Percentiles rank a stretch among this genome's conserved stretches.
Conservation (phyloP, 1,140 invertebrate species). For the Diplogasteroides magnus region DNA sequence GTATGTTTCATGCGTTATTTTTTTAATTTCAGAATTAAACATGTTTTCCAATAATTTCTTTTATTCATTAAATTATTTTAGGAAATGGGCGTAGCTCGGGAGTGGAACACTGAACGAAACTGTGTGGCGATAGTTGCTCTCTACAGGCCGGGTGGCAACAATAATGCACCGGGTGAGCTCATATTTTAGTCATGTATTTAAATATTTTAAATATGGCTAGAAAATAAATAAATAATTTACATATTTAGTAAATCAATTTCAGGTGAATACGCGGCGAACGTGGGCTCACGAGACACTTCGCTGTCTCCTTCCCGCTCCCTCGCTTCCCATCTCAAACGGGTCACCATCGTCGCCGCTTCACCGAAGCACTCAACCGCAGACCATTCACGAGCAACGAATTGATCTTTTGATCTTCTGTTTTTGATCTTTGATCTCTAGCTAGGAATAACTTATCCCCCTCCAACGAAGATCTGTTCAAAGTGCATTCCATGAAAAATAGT, state of each 20-base stretch:
- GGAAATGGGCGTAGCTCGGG: slow-evolving; percentile 71
- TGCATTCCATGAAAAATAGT: too few species aligned
- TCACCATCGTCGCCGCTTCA: slow-evolving; percentile 17
- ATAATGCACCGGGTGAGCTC: slow-evolving; percentile 45
- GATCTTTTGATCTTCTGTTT: not conserved
- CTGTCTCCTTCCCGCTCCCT: slow-evolving; percentile 21
- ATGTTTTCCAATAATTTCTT: too few species aligned
- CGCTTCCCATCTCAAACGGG: slow-evolving; percentile 22
- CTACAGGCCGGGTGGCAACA: slow-evolving; percentile 50
- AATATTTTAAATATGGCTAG: too few species aligned
- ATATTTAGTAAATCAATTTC: slow-evolving; percentile 10
- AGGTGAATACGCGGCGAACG: slow-evolving; percentile 51
- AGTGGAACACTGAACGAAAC: slow-evolving; percentile 52
- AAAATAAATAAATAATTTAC: not conserved
- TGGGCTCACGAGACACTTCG: slow-evolving; percentile 37
- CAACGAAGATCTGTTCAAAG: too few species aligned
- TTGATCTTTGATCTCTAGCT: too few species aligned
- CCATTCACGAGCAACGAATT: not conserved
- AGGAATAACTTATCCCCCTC: too few species aligned
- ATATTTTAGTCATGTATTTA: too few species aligned
- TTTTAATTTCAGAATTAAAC: too few species aligned
- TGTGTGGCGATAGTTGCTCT: slow-evolving; percentile 53
- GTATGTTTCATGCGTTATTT: too few species aligned
- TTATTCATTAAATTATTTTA: too few species aligned
- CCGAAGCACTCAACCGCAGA: slow-evolving; percentile 19